Conservation (phyloP, 2,797 vertebrate genomes). For the Babyrousa celebensis region DNA sequence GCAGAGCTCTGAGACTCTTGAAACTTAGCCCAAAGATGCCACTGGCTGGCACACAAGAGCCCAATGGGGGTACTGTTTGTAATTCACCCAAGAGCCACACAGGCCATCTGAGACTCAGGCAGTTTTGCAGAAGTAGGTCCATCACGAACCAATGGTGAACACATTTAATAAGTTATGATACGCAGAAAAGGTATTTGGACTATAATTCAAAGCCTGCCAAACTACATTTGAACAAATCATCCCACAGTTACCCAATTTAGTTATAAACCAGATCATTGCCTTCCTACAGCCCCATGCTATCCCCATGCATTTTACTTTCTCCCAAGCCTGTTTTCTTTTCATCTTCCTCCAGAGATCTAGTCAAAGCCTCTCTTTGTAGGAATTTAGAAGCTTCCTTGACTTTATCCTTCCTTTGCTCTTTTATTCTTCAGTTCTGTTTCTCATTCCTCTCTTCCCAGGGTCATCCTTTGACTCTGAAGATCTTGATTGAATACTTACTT, state of each 20-base stretch:
- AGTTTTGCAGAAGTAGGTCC: not conserved
- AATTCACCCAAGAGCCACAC: not conserved
- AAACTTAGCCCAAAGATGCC: not conserved
- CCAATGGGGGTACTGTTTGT: not conserved
- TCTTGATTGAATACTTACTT: slow-evolving; percentile 64
- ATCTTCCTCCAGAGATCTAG: slow-evolving; percentile 32
- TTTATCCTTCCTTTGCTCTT: slow-evolving; percentile 14
- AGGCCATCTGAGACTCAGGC: not conserved
- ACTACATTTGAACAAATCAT: slow-evolving; percentile 50
- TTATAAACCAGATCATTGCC: slow-evolving; percentile 57
- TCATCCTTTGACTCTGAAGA: slow-evolving; percentile 42
- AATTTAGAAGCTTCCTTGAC: slow-evolving; percentile 42
- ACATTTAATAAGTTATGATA: not conserved
- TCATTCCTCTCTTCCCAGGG: not conserved
- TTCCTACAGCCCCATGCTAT: not conserved
- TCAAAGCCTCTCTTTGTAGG: not conserved
- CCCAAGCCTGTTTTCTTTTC: slow-evolving; percentile 56
- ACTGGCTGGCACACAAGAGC: not conserved
- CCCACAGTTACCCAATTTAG: slow-evolving; percentile 53
- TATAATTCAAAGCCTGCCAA: slow-evolving; percentile 57
- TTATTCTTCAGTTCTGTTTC: slow-evolving; percentile 21
- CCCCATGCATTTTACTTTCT: not conserved
- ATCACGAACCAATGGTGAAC: not conserved
- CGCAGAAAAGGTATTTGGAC: slow-evolving; percentile 9
- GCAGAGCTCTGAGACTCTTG: not conserved